Evolutionary conservation across 2,113 vertebrate species (phyloP), one percentile per base, ranked within the genome.

Genomic region (Datnioides undecimradiatus): DNA sequence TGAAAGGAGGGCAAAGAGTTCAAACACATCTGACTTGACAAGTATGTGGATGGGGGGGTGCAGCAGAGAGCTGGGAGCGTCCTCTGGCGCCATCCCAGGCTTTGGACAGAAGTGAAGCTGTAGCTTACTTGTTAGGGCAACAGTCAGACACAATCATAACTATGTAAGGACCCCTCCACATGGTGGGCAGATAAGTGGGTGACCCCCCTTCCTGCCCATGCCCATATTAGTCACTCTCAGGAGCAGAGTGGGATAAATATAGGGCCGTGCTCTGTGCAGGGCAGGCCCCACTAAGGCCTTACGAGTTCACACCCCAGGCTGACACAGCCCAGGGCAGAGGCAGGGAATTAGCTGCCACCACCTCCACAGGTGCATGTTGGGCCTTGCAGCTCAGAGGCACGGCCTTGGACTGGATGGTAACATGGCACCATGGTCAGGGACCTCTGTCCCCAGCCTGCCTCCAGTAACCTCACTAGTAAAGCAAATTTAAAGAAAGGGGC

Each of bases 141-240:
- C 89, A 65, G 87, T 74, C 65, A 87, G 87, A 93, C 87, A 91
- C 91, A 91, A 91, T 91, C 89, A 90, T 89, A 79, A 59, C 91
- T 93, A 93, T 93, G 90, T 91, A 92, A 88, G 91, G 91, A 76
- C 90, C 90, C 70, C 75, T 86, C 80, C 43, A 73, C 87, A 76
- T 59, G 60, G 76, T 76, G 80, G 77, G 49, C 72, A 86, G 82
- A 90, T 87, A 90, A 73, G 72, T 80, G 69, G 79, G 68, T 71
- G 81, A 82, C 82, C 83, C 83, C 79, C 71, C 63, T 65, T 52
- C 76, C 70, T 67, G 66, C 55, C 70, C 21, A 12, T 91, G 87
- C 33, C 93, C 93, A 90, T 94, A 94, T 93, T 92, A 92, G 93
- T 94, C 88, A 90, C 74, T 88, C 70, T 85, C 11, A 25, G 64